Conservation (phyloP, 2,888 invertebrate species). For the Pyrochroa serraticornis region DNA sequence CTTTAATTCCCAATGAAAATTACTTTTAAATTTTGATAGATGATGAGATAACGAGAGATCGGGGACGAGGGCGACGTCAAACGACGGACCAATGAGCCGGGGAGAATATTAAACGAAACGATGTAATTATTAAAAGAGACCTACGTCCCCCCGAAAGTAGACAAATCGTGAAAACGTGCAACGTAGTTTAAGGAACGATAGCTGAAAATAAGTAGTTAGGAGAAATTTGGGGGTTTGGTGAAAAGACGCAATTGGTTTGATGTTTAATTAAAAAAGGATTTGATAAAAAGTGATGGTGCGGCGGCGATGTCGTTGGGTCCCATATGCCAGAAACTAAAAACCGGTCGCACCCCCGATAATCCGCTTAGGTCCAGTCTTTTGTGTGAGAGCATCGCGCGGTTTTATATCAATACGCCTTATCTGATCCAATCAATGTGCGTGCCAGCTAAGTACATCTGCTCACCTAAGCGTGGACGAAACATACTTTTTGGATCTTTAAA, state of each 20-base stretch:
- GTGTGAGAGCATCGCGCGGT: constrained; percentile 49
- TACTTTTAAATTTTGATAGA: constrained; percentile 56
- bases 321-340: constrained; percentile 52
- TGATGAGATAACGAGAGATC: constrained; percentile 44
- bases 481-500: constrained; percentile 5
- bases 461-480: constrained; percentile 22
- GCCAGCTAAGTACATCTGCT: constrained; percentile 22
- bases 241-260: background rate
- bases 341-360: constrained; percentile 52
- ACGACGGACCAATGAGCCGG: constrained; percentile 10
- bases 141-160: too few species aligned
- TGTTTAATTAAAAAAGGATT: constrained; percentile 1
- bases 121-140: constrained; percentile 5
- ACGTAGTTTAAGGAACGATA: too few species aligned
- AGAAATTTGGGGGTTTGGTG: too few species aligned
- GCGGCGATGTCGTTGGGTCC: constrained; percentile 12
- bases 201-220: too few species aligned
- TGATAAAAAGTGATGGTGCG: constrained; percentile 29
- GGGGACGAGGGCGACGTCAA: constrained; percentile 24
- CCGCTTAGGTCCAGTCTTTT: constrained; percentile 51
- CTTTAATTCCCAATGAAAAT: constrained; percentile 57
- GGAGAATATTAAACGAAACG: constrained; percentile 19
- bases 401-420: constrained; percentile 54
- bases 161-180: too few species aligned
- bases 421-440: constrained; percentile 40